Percentiles rank a stretch among this genome's conserved stretches.
These are phyloP conservation scores for Galerucella pusilla DNA, from an alignment of 2,888 invertebrate genomes.

Conservation along the genomic window DNA sequence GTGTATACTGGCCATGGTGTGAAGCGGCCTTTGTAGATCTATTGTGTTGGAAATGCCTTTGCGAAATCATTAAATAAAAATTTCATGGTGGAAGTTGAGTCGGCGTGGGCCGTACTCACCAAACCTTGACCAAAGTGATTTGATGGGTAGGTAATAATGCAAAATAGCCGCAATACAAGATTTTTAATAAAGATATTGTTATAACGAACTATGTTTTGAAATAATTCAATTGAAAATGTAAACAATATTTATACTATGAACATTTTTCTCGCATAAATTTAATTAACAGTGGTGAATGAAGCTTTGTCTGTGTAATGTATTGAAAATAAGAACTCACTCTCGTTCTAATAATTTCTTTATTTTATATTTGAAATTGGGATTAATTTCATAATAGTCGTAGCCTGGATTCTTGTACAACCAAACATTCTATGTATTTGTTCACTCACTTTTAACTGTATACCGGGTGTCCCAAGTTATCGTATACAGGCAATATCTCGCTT, in stretches of 20 bases:
- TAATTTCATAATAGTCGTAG: too few relatives aligned
- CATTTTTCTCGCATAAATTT: not conserved
- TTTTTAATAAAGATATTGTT: too few relatives aligned
- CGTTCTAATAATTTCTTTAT: too few relatives aligned
- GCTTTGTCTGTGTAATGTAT: too few relatives aligned
- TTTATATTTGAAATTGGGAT: too few relatives aligned
- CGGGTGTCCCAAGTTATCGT: too few relatives aligned
- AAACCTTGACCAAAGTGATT: conserved; percentile 35
- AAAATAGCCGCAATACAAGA: conserved; percentile 6
- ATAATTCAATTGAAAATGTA: not conserved
- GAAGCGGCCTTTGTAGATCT: conserved; percentile 41
- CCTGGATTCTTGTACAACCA: too few relatives aligned
- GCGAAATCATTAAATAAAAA: conserved; percentile 49
- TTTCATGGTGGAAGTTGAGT: conserved; percentile 44
- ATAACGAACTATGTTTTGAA: not conserved
- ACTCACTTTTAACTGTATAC: too few relatives aligned
- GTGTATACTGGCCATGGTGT: conserved; percentile 40
- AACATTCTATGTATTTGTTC: too few relatives aligned
- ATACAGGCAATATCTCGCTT: too few relatives aligned
- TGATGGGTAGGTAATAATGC: conserved; percentile 34
- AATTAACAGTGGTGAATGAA: too few relatives aligned
- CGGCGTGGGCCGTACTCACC: conserved; percentile 44
- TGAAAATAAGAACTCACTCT: too few relatives aligned
- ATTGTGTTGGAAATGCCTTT: conserved; percentile 43
- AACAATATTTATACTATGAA: not conserved